Evolutionary conservation across 1,140 invertebrate species (phyloP).

Genomic region (Lerema accius): DNA sequence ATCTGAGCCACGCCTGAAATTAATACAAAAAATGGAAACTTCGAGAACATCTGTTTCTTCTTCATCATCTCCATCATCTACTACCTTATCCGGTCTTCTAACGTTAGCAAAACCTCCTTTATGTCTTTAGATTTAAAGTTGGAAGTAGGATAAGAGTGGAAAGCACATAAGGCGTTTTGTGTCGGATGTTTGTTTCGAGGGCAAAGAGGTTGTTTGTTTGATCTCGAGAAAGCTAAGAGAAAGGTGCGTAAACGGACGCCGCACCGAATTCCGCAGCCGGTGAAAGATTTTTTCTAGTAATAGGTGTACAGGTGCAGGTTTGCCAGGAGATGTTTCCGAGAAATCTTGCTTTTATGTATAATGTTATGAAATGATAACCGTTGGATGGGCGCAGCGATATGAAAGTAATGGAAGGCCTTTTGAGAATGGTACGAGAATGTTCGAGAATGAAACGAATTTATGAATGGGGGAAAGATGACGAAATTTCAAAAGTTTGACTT

Average conservation of each 20-base stretch:
- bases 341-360: background rate
- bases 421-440: no score
- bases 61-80: background rate
- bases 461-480: no score
- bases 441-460: no score
- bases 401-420: constrained; percentile 5
- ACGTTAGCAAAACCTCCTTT: background rate
- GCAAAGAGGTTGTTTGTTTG: constrained; percentile 51
- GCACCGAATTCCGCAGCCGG: constrained; percentile 56
- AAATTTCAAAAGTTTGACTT: no score
- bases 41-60: constrained; percentile 41
- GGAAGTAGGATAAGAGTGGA: background rate
- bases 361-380: background rate
- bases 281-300: constrained; percentile 51
- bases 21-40: constrained; percentile 39
- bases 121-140: background rate
- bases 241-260: constrained; percentile 50
- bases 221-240: constrained; percentile 62
- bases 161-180: constrained; percentile 33
- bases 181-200: constrained; percentile 39
- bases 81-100: background rate
- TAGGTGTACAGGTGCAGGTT: constrained; percentile 30
- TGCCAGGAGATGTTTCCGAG: background rate
- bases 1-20: constrained; percentile 38
- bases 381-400: background rate